Percentiles rank a stretch among this genome's conserved stretches.
These are phyloP conservation scores for Siderastrea siderea DNA, from an alignment of 92 coral and sea anemone species.

Conservation along the genomic window DNA sequence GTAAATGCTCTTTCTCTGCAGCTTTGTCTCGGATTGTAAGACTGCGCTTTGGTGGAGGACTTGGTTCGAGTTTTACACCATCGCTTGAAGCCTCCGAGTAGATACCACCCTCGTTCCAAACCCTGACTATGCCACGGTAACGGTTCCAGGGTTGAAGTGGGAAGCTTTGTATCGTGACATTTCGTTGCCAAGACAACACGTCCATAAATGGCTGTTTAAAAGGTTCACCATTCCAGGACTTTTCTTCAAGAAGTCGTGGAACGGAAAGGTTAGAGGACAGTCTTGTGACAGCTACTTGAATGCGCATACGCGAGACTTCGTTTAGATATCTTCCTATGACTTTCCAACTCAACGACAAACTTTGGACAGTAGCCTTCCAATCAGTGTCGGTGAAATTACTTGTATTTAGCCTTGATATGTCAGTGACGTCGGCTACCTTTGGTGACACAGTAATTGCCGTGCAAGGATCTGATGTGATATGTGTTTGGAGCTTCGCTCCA, in stretches of 20 bases:
- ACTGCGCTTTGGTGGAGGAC: constrained; percentile 76
- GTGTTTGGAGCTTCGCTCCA: constrained; percentile 74
- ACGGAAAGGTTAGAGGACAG: constrained; percentile 68
- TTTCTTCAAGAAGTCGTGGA: constrained; percentile 49
- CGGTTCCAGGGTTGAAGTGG: constrained; percentile 75
- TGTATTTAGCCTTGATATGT: constrained; percentile 46
- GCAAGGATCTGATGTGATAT: constrained; percentile 61
- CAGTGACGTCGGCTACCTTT: constrained; percentile 69
- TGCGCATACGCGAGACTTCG: constrained; percentile 83
- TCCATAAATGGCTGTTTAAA: constrained; percentile 79
- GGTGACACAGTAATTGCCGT: constrained; percentile 71
- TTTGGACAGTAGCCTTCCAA: constrained; percentile 84
- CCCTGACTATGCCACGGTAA: constrained; percentile 86
- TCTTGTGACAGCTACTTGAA: constrained; percentile 86
- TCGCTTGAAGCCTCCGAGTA: constrained; percentile 83
- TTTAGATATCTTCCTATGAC: constrained; percentile 68
- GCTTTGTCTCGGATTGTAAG: constrained; percentile 72
- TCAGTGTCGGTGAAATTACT: constrained; percentile 79
- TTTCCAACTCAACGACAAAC: constrained; percentile 83
- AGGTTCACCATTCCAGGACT: constrained; percentile 92
- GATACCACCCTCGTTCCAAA: constrained; percentile 83
- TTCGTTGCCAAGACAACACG: constrained; percentile 72
- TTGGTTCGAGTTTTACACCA: constrained; percentile 85
- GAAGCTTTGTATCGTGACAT: constrained; percentile 75
- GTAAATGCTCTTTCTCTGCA: constrained; percentile 73